phyloP scores from a whole-genome alignment of 2,888 invertebrate species.

The Drosophila dives region DNA sequence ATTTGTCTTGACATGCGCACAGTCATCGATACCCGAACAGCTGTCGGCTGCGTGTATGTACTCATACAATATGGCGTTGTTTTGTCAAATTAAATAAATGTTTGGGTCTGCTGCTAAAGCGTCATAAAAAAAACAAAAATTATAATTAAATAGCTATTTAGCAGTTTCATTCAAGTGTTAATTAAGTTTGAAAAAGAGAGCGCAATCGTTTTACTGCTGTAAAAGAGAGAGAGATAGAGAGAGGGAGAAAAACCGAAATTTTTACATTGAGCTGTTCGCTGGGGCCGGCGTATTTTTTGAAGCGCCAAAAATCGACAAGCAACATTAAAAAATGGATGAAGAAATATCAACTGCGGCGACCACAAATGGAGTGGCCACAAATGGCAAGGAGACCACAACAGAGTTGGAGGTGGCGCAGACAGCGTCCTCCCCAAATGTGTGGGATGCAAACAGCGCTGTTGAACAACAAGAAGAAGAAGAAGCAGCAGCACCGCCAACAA shows the following conservation, averaged over 20 bases:
- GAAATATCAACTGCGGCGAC: constrained; percentile 50
- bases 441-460: constrained; percentile 21
- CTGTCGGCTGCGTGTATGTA: constrained; percentile 64
- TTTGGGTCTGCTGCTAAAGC: constrained; percentile 18
- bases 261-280: background rate
- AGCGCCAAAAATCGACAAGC: constrained; percentile 51
- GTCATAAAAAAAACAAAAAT: constrained; percentile 3
- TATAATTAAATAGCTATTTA: background rate
- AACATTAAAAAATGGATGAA: constrained; percentile 48
- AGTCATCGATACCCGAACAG: constrained; percentile 60
- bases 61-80: constrained; percentile 73
- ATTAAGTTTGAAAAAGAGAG: background rate
- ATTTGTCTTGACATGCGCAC: constrained; percentile 52
- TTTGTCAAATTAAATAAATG: constrained; percentile 44
- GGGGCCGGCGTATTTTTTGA: constrained; percentile 41
- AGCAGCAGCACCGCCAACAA: constrained; percentile 16
- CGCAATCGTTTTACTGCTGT: constrained; percentile 2
- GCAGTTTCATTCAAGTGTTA: background rate
- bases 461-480: constrained; percentile 23
- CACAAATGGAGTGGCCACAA: constrained; percentile 48
- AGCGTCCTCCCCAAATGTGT: constrained; percentile 9
- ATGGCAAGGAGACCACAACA: constrained; percentile 13
- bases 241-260: constrained; percentile 1
- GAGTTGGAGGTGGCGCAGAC: background rate
- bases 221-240: background rate